These are phyloP conservation scores for Lepus americanus DNA, from an alignment of 2,113 vertebrate species.

Conservation along the genomic window DNA sequence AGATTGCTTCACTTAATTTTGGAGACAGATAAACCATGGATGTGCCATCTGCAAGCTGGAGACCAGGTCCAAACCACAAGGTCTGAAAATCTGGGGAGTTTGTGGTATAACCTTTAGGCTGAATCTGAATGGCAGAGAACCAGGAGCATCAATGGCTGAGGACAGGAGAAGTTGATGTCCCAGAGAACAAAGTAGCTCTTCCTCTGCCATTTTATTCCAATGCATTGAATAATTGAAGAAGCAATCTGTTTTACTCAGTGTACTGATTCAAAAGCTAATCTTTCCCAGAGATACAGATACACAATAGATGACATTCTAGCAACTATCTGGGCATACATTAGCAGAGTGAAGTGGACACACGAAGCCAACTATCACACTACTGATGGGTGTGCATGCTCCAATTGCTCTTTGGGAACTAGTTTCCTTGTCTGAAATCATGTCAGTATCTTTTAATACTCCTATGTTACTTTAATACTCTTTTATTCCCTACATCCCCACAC, in stretches of 20 bases:
- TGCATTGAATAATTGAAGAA: background rate
- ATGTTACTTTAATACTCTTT: background rate
- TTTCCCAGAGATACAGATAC: background rate
- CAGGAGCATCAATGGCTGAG: background rate
- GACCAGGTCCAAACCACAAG: background rate
- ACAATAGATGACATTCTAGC: background rate
- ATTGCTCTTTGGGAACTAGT: background rate
- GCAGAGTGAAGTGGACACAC: background rate
- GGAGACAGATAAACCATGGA: no score
- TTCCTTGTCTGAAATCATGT: background rate
- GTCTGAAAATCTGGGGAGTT: background rate
- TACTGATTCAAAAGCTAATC: background rate
- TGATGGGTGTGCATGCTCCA: accelerated
- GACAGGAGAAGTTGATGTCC: background rate
- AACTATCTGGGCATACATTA: background rate
- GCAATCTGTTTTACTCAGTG: background rate
- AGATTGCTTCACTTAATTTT: background rate
- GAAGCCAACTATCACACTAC: background rate
- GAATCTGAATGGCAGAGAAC: background rate
- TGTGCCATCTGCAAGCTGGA: background rate
- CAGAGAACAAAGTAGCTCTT: background rate
- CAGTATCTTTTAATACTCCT: background rate
- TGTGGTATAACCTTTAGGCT: background rate
- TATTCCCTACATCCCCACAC: background rate
- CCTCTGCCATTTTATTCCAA: background rate